Conservation (phyloP, 1,140 invertebrate species). For the Drosophila lowei region DNA sequence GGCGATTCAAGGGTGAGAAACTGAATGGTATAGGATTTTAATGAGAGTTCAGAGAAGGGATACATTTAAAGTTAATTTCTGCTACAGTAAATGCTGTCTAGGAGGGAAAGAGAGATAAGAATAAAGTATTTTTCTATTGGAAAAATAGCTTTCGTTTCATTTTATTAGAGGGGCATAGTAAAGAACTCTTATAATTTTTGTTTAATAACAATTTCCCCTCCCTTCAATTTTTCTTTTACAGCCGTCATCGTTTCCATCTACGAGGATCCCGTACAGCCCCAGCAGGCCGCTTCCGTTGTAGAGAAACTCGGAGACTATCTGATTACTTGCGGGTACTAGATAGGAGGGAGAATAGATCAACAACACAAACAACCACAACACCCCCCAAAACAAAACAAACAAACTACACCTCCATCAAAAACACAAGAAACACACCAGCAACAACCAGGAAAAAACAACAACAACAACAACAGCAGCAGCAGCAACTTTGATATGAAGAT, state of each 20-base stretch:
- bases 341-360: conserved; percentile 88
- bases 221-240: conserved; percentile 84
- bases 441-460: conserved; percentile 15
- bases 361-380: conserved; percentile 51
- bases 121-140: no score
- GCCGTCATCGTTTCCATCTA: conserved; percentile 96
- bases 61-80: no score
- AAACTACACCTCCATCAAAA: conserved; percentile 30
- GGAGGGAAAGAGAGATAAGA: background rate
- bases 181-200: background rate
- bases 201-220: background rate
- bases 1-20: no score
- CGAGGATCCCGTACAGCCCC: conserved; percentile 96
- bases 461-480: conserved; percentile 16
- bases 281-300: conserved; percentile 96
- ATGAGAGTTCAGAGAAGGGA: no score
- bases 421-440: conserved; percentile 47
- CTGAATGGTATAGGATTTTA: no score
- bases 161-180: no score
- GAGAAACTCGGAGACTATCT: conserved; percentile 98
- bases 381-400: conserved; percentile 47
- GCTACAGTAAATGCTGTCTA: no score
- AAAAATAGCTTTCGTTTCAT: no score
- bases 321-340: conserved; percentile 96
- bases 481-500: conserved; percentile 53